Conservation (phyloP, 92 coral and sea anemone genomes). For the Anthopleura xanthogrammica region DNA sequence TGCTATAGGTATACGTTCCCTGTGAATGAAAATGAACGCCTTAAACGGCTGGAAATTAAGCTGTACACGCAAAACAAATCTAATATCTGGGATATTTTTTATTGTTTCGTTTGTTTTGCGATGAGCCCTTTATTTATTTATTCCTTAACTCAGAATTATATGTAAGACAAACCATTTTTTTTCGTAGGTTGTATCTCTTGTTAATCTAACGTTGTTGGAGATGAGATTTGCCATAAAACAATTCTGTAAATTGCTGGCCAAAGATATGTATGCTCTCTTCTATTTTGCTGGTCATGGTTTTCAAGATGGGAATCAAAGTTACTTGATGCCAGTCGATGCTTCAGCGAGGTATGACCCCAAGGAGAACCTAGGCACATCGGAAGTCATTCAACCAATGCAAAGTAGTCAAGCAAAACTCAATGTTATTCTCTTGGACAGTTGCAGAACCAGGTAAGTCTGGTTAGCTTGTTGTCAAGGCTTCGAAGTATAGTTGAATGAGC, state of each 20-base stretch:
- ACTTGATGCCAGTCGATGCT: conserved; percentile 94
- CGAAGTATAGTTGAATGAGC: too few relatives aligned
- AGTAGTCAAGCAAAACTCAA: conserved; percentile 72
- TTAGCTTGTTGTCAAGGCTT: too few relatives aligned
- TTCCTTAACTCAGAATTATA: too few relatives aligned
- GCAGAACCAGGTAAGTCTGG: conserved; percentile 79
- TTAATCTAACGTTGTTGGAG: conserved; percentile 75
- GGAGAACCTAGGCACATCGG: conserved; percentile 74
- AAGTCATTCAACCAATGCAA: conserved; percentile 77
- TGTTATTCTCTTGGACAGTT: conserved; percentile 86
- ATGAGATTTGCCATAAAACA: conserved; percentile 74
- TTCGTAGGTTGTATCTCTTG: conserved; percentile 86
- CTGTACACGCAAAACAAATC: too few relatives aligned
- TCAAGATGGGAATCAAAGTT: conserved; percentile 69
- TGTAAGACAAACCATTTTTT: neutral
- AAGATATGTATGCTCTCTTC: conserved; percentile 88
- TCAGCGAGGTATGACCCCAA: conserved; percentile 35
- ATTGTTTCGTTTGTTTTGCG: neutral
- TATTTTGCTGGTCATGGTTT: conserved; percentile 98
- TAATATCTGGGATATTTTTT: too few relatives aligned
- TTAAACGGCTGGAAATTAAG: neutral
- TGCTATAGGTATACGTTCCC: neutral
- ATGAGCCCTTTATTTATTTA: too few relatives aligned
- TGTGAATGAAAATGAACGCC: neutral
- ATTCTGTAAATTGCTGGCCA: conserved; percentile 69